Evolutionary conservation across 2,888 invertebrate species (phyloP).

Genomic region (Venusia cambrica): DNA sequence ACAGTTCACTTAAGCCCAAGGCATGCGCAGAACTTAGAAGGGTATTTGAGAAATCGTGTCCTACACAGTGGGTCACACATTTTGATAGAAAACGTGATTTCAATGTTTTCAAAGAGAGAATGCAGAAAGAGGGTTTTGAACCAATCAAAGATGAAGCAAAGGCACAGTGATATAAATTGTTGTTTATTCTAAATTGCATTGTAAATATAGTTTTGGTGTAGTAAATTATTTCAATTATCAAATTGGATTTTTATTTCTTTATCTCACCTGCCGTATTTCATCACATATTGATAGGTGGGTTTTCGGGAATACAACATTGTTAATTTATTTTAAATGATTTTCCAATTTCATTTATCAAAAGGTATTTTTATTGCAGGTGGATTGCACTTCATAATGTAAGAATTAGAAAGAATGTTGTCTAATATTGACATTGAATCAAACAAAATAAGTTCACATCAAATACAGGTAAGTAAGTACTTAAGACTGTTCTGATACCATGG

Average conservation of each 20-base stretch:
- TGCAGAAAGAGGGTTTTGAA: conserved; percentile 92
- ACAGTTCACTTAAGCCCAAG: conserved; percentile 72
- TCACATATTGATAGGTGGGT: too few relatives aligned
- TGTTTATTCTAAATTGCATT: conserved; percentile 41
- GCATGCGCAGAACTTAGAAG: conserved; percentile 86
- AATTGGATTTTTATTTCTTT: conserved; percentile 54
- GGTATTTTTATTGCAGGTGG: conserved; percentile 34
- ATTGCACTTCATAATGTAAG: conserved; percentile 45
- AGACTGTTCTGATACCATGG: too few relatives aligned
- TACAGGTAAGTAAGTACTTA: conserved; percentile 58
- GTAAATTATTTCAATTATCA: conserved; percentile 57
- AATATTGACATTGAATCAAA: conserved; percentile 23
- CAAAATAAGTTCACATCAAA: conserved; percentile 27
- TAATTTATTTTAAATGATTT: too few relatives aligned
- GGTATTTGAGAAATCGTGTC: conserved; percentile 88
- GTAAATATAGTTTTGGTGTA: conserved; percentile 67
- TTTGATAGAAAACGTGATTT: conserved; percentile 95
- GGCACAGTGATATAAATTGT: conserved; percentile 43
- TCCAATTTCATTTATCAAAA: too few relatives aligned
- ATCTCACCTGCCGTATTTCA: too few relatives aligned
- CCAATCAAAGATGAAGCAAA: conserved; percentile 79
- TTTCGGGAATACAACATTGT: too few relatives aligned
- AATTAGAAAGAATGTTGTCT: conserved; percentile 25
- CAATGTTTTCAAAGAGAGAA: conserved; percentile 92
- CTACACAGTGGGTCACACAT: conserved; percentile 94